Evolutionary conservation across 2,888 invertebrate species (phyloP).

Genomic region (Chymomyza amoena): DNA sequence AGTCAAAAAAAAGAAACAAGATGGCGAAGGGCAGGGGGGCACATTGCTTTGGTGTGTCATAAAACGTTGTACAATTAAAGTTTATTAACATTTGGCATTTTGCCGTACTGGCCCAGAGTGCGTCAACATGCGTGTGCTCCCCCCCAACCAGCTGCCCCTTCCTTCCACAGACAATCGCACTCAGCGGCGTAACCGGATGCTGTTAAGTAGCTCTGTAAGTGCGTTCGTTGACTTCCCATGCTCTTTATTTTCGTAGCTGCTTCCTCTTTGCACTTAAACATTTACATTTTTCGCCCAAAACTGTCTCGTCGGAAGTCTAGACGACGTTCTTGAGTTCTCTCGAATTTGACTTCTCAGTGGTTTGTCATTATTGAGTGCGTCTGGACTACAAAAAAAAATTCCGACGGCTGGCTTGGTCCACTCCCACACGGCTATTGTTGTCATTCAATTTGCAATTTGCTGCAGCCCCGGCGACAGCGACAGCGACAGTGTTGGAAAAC

Average conservation of each 20-base stretch:
- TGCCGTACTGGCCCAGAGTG: constrained; percentile 28
- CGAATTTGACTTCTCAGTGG: too few relatives aligned
- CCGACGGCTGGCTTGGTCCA: not conserved
- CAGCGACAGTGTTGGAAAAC: constrained; percentile 23
- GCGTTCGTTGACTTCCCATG: constrained; percentile 32
- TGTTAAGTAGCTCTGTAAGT: constrained; percentile 63
- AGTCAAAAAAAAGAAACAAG: not conserved
- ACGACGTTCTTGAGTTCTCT: constrained; percentile 42
- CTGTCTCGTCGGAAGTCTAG: constrained; percentile 68
- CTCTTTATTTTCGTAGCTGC: not conserved
- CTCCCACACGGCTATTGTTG: constrained; percentile 25
- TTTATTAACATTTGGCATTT: constrained; percentile 62
- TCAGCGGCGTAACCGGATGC: constrained; percentile 49
- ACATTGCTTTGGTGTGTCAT: constrained; percentile 28
- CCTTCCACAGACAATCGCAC: not conserved
- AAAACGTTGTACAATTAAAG: constrained; percentile 63
- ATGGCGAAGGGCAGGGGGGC: not conserved
- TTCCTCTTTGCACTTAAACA: constrained; percentile 17
- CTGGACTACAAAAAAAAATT: not conserved
- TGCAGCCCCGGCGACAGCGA: constrained; percentile 50
- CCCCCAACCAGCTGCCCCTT: too few relatives aligned
- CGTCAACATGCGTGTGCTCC: constrained; percentile 26
- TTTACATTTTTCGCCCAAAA: constrained; percentile 44
- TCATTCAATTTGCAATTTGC: constrained; percentile 67
- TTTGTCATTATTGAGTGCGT: not conserved